Evolutionary conservation across 2,113 vertebrate species (phyloP), one percentile per base, ranked within the genome.

Genomic region (Myxocyprinus asiaticus): DNA sequence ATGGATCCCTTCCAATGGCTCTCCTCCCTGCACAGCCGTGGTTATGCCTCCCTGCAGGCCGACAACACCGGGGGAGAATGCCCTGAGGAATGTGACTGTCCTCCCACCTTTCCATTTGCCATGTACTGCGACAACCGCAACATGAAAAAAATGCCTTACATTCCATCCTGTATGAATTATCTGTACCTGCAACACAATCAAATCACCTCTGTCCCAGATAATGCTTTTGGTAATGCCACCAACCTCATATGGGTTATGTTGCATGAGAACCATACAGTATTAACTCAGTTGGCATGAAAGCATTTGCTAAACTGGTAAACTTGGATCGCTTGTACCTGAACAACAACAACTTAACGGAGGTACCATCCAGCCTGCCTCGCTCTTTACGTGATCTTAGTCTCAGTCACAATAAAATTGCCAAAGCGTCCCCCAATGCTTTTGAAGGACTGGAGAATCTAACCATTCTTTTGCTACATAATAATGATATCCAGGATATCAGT

Each of bases 101-200:
- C 96, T 6, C 96, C 96, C 0, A 91, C 91, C 68, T 97, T 95
- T 88, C 95, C 97, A 0, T 89, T 94, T 0, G 96, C 96, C 85
- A 96, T 99, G 96, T 98, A 98, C 87, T 99, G 97, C 5, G 95
- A 99, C 80, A 92, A 93, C 1, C 94, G 96, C 12, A 92, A 92
- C 81, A 92, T 99, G 82, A 94, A 93, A 6, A 91, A 94, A 72
- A 90, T 99, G 73, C 97, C 98, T 3, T 90, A 91, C 4, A 92
- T 99, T 70, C 96, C 96, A 0, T 94, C 95, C 33, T 92, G 93
- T 5, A 94, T 99, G 88, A 98, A 97, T 72, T 99, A 98, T 0
- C 88, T 96, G 71, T 99, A 99, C 81, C 96, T 99, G 84, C 96
- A 99, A 87, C 93, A 96, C 90, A 99, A 99, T 70, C 94, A 92